A percentile compares a stretch with the other conserved stretches of the same genome.
Conservation (phyloP, 1,140 invertebrate species). For the Cydia pomonella region DNA sequence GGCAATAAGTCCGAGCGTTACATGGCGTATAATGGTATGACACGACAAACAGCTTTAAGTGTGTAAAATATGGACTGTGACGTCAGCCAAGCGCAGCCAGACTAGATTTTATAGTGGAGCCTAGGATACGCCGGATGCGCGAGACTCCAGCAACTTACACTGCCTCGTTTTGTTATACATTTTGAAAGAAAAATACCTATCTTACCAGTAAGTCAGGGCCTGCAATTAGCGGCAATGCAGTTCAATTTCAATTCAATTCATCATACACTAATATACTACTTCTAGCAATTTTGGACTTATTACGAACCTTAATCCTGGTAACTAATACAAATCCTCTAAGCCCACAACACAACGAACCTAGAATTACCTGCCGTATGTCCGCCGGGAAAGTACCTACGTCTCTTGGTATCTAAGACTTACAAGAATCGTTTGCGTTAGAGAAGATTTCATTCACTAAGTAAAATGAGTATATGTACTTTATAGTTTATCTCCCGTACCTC, state of each 20-base stretch:
- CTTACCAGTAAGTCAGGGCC: not conserved
- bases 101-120: conserved; percentile 66
- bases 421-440: not conserved
- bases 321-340: no score
- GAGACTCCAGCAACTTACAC: not conserved
- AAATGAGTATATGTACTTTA: conserved; percentile 16
- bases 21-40: conserved; percentile 79
- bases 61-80: conserved; percentile 76
- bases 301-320: no score
- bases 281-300: no score
- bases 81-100: conserved; percentile 70
- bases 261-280: no score
- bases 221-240: not conserved
- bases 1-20: conserved; percentile 75
- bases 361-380: not conserved
- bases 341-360: not conserved
- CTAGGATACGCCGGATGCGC: conserved; percentile 58
- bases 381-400: not conserved
- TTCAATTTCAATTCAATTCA: no score
- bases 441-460: not conserved
- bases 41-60: conserved; percentile 80
- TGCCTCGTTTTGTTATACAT: not conserved
- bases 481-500: conserved; percentile 8
- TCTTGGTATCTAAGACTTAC: not conserved
- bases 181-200: not conserved